Evolutionary conservation across 2,888 invertebrate species (phyloP), one percentile per base, ranked within the genome.

Genomic region (Endotricha flammealis): DNA sequence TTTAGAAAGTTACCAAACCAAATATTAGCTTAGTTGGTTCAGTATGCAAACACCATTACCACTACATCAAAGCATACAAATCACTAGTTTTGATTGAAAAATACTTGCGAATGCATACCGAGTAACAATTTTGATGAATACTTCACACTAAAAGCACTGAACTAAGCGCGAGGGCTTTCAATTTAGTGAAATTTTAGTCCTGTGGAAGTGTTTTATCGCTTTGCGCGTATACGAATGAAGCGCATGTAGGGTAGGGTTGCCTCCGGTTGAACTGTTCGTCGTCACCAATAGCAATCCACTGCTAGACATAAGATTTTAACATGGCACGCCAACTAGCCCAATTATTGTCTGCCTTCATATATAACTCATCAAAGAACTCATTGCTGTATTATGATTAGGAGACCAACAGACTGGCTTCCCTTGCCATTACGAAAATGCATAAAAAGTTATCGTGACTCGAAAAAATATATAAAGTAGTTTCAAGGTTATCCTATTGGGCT

Each of bases 131-230:
- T 62, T 44, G 40, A 57, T 57, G 48, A 62, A 64, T 58, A 61
- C 53, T 61, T 55, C 48, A 44, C 46, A 47, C 47, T 50, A 52
- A 61, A 62, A 57, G 52, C 48, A 48, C 45, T 46, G 48, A 47
- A 49, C 55, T 59, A 57, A 56, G 46, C 58, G 49, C 42, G 53
- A 57, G 46, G 48, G 52, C 52, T 65, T 71, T 62, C 58, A 62
- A 69, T 71, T 68, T 56, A 57, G 48, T 48, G 38, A 51, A 58
- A 65, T 60, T 64, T 65, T 59, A 52, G 48, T 57, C 53, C 48
- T 51, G 52, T 52, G 43, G 38, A 54, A 57, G 57, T 63, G 49
- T 59, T 66, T 63, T 56, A 62, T 60, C 43, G 44, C 48, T 52
- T 50, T 53, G 39, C 47, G 41, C 38, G 39, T 41, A 36, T 37